A percentile compares a stretch with the other conserved stretches of the same genome.
These are phyloP conservation scores for Eueremaeus valkanovi DNA, from an alignment of 2,888 invertebrate species.

Conservation along the genomic window DNA sequence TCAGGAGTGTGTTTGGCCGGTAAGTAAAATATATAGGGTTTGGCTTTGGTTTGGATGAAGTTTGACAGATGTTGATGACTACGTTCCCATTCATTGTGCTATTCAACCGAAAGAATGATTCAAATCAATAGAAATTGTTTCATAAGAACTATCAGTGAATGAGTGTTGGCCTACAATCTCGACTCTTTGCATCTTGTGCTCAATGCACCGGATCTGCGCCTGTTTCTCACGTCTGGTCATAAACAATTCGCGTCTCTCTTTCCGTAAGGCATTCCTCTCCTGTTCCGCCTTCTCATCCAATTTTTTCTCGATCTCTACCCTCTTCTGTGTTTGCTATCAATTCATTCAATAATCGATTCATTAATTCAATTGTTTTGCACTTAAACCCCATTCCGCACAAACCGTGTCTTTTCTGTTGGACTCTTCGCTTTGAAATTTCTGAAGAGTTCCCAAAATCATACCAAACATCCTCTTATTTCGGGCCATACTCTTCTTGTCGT, in stretches of 20 bases:
- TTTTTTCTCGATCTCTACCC: constrained; percentile 83
- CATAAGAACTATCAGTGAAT: constrained; percentile 52
- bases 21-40: constrained; percentile 80
- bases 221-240: constrained; percentile 79
- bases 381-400: constrained; percentile 46
- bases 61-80: constrained; percentile 70
- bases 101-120: background rate
- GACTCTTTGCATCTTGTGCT: constrained; percentile 81
- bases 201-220: constrained; percentile 78
- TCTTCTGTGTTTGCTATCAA: constrained; percentile 59
- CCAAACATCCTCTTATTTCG: constrained; percentile 94
- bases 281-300: constrained; percentile 83
- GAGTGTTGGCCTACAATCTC: constrained; percentile 63
- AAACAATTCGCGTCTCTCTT: constrained; percentile 78
- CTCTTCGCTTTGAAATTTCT: constrained; percentile 92
- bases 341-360: background rate
- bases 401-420: constrained; percentile 78
- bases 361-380: background rate
- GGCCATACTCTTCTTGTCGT: constrained; percentile 67
- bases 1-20: constrained; percentile 72
- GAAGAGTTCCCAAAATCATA: constrained; percentile 85
- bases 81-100: constrained; percentile 66
- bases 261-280: constrained; percentile 77
- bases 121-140: background rate
- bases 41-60: constrained; percentile 80